Evolutionary conservation across 1,140 invertebrate genomes (phyloP).

Genomic region (Lasioglossum baleicum): DNA sequence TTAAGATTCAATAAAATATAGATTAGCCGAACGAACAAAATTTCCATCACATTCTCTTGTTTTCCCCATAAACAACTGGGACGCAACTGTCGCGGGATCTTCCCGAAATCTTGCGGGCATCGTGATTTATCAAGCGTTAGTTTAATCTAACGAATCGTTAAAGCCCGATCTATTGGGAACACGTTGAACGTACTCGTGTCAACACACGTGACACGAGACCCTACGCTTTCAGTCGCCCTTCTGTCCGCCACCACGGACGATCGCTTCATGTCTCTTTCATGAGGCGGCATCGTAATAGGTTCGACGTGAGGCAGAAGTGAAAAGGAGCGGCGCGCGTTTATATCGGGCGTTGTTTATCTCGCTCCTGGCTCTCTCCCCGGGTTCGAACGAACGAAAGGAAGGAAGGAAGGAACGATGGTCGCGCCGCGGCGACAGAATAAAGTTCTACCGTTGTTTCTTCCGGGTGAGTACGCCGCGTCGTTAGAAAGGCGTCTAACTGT

Average conservation of each 20-base stretch:
- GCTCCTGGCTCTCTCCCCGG: slow-evolving; percentile 1
- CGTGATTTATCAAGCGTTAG: slow-evolving; percentile 44
- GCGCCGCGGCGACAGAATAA: slow-evolving; percentile 55
- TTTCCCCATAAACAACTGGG: no score
- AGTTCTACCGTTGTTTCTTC: slow-evolving; percentile 68
- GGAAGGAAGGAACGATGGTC: slow-evolving; percentile 39
- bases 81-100: neutral
- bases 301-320: slow-evolving; percentile 61
- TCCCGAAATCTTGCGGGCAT: neutral
- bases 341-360: slow-evolving; percentile 62
- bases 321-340: slow-evolving; percentile 57
- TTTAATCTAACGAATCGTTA: slow-evolving; percentile 59
- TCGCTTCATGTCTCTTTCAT: slow-evolving; percentile 67
- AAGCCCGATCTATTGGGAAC: slow-evolving; percentile 44
- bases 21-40: no score
- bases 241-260: slow-evolving; percentile 39
- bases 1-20: no score
- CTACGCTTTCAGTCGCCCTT: slow-evolving; percentile 39
- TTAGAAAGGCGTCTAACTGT: slow-evolving; percentile 71
- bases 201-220: slow-evolving; percentile 62
- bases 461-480: slow-evolving; percentile 68
- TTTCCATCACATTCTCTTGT: no score
- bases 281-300: slow-evolving; percentile 63
- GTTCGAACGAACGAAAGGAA: neutral
- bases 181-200: slow-evolving; percentile 59